phyloP scores from a whole-genome alignment of 2,113 vertebrate genomes.

The Saguinus imperator region DNA sequence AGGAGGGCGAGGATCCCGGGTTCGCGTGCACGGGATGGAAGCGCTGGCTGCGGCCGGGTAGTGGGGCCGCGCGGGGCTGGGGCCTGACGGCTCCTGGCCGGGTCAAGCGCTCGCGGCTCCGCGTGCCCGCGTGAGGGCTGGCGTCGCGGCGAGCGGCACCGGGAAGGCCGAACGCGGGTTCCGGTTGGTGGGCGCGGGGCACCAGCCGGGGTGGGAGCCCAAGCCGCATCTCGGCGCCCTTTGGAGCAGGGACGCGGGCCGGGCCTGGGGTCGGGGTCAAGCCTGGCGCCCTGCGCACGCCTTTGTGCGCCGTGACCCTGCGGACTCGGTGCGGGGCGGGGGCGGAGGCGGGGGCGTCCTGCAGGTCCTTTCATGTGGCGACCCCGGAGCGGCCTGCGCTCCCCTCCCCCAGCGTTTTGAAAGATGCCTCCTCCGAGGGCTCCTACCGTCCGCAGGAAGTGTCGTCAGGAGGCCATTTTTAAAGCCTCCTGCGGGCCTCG shows the following conservation, averaged over 20 bases:
- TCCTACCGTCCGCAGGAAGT: slow-evolving; percentile 73
- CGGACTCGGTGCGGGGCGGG: neutral
- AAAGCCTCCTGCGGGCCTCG: slow-evolving; percentile 73
- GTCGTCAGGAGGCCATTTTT: slow-evolving; percentile 80
- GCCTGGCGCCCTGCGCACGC: neutral
- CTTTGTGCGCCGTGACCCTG: neutral
- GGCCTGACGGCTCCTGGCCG: neutral
- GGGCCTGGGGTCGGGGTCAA: neutral
- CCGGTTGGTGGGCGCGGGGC: neutral
- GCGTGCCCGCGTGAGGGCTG: neutral
- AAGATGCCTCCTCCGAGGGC: slow-evolving; percentile 27
- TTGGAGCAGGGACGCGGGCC: neutral
- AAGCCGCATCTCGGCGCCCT: neutral
- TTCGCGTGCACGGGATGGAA: neutral
- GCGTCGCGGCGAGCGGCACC: neutral
- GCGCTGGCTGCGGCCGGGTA: neutral
- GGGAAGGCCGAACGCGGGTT: neutral
- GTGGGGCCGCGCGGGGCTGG: neutral
- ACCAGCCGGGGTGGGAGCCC: neutral
- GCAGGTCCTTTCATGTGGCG: too few relatives aligned
- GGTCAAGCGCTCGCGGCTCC: neutral
- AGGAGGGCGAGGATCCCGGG: neutral
- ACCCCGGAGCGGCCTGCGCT: neutral
- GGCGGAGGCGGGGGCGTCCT: too few relatives aligned
- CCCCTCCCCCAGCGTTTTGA: slow-evolving; percentile 50